Base-by-base conservation (phyloP, 1,140 invertebrate genomes). In the Musca vetustissima region DNA sequence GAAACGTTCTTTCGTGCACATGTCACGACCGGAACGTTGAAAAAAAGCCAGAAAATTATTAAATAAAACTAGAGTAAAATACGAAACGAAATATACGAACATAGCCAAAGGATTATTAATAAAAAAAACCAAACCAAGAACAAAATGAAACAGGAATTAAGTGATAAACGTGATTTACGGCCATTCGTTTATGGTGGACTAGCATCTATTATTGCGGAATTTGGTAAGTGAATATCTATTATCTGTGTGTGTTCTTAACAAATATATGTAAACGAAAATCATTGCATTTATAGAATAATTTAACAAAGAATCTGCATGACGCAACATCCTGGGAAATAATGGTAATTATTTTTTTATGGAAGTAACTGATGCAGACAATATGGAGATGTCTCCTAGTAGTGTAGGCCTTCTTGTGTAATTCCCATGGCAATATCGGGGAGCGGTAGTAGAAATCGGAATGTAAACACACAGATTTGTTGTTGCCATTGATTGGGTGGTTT, bases 181-280 rank as follows among this genome's bases (percentile, higher is more conserved):
- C 94, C 93, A 77, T 98, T 98, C 87, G 84, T 96, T 76, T 97
- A 96, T 87, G 95, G 95, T 66, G 93, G 95, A 70, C 81, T 97
- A 73, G 94, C 95, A 82, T 96, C 95, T 49, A 94, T 95, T 75
- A 89, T 93, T 75, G 95, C 95, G 68, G 95, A 98, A 87, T 93
- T 94, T 85, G 93, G 95, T 97, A 88, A 88, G 85, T 80, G 64
- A n/a, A n/a, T n/a, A n/a, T n/a, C n/a, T n/a, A 32, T 21, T 22
- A 7, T 1, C 17, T 67, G 28, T 28, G 3, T 3, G 28, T 28
- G 28, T 28, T 64, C 1, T 43, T 43, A 43, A 43, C 36, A 43
- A 43, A 55, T 24, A 55, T 55, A 55, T 55, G 53, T 55, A 55
- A 13, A 55, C 13, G 13, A 43, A 59, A 17, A 52, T 21, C 17